phyloP scores from a whole-genome alignment of 2,888 invertebrate genomes.

The Boloria euphrosyne region DNA sequence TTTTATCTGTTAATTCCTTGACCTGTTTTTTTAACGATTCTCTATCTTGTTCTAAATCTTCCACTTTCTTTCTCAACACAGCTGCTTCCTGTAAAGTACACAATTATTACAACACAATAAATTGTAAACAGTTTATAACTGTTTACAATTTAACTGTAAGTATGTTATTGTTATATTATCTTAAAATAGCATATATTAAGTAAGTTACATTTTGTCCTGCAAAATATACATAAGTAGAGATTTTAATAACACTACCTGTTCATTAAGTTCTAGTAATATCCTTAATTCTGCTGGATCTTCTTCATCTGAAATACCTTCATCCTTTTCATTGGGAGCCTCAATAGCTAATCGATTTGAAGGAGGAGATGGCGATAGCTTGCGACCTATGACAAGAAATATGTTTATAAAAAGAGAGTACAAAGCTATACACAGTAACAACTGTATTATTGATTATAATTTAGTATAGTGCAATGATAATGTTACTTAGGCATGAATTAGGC shows the following conservation, averaged over 20 bases:
- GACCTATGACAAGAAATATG: slow-evolving; percentile 71
- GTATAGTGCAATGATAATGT: slow-evolving; percentile 36
- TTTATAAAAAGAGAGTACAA: slow-evolving; percentile 36
- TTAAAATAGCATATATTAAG: no score
- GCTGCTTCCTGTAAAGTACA: slow-evolving; percentile 85
- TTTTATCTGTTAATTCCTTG: slow-evolving; percentile 89
- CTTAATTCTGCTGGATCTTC: slow-evolving; percentile 93
- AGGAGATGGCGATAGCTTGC: slow-evolving; percentile 86
- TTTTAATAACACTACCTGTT: slow-evolving; percentile 83
- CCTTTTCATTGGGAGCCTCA: slow-evolving; percentile 85
- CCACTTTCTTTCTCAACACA: slow-evolving; percentile 91
- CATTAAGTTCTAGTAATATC: slow-evolving; percentile 92
- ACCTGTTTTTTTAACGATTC: slow-evolving; percentile 88
- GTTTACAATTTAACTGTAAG: no score
- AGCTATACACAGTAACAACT: slow-evolving; percentile 27
- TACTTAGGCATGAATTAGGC: slow-evolving; percentile 34
- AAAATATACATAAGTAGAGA: no score
- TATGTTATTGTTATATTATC: no score
- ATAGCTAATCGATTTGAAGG: slow-evolving; percentile 84
- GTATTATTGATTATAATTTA: slow-evolving; percentile 42
- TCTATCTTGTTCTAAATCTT: slow-evolving; percentile 91
- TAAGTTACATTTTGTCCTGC: no score
- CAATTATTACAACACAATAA: no score
- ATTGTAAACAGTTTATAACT: not conserved
- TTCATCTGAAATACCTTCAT: slow-evolving; percentile 88